phyloP scores from a whole-genome alignment of 2,113 vertebrate species.

The Oreocharis arfaki region DNA sequence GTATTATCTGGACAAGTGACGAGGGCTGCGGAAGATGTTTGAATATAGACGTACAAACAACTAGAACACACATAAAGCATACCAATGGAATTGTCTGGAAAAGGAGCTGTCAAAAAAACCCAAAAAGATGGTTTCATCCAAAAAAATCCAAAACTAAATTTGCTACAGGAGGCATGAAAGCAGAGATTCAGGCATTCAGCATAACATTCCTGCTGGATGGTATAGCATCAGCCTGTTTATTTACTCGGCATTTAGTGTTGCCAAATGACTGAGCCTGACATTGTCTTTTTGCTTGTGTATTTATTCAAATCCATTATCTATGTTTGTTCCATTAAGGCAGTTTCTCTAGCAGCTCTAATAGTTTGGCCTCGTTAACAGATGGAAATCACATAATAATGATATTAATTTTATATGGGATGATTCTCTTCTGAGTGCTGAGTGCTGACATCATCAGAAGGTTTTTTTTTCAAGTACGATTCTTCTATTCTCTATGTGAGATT shows the following conservation, averaged over 20 bases:
- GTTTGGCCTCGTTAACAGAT: conserved; percentile 19
- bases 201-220: background rate
- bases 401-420: conserved; percentile 47
- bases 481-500: background rate
- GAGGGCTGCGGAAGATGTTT: background rate
- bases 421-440: background rate
- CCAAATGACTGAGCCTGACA: background rate
- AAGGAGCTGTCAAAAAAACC: background rate
- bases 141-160: background rate
- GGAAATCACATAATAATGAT: conserved; percentile 50
- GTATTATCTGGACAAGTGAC: background rate
- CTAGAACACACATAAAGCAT: rapidly evolving
- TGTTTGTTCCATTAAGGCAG: conserved; percentile 45
- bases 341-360: conserved; percentile 38
- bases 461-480: background rate
- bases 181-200: background rate
- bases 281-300: conserved; percentile 32
- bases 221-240: background rate
- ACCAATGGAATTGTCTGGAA: background rate
- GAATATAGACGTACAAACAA: rapidly evolving
- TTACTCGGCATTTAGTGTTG: background rate
- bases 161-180: background rate
- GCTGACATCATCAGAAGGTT: background rate
- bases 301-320: conserved; percentile 41
- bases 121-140: background rate